Evolutionary conservation across 2,888 invertebrate species (phyloP), one percentile per base, ranked within the genome.

Genomic region (Patella depressa): DNA sequence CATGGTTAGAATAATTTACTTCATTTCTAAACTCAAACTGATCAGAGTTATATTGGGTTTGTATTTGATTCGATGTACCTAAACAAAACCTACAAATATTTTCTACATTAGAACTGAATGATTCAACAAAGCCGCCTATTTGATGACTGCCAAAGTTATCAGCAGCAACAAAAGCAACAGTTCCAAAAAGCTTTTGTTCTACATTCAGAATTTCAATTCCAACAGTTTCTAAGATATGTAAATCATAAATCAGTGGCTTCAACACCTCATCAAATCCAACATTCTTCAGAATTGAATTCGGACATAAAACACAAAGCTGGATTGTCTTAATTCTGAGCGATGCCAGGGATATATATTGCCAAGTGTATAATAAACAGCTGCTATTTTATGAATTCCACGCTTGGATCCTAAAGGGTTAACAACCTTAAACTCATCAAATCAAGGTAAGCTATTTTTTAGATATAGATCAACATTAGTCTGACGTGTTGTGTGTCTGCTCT

Each of bases 381-480:
- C n/a, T 19, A 76, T 5, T 72, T 78, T 78, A 19, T 78, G 78
- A 29, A 19, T 57, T 19, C 15, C 34, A 15, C 19, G n/a, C 3
- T 71, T 19, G 34, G 72, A 54, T 17, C 76, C 75, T 11, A 78
- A 24, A 3, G 74, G 78, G n/a, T 78, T 78, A 19, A 70, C 71
- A 53, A 70, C 55, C 45, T 78, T 75, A 69, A 76, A 70, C 19
- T 78, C 78, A 78, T 78, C 75, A 19, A 29, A 54, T n/a, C n/a
- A n/a, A n/a, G n/a, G n/a, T n/a, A n/a, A n/a, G n/a, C n/a, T n/a
- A n/a, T n/a, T n/a, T n/a, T n/a, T n/a, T n/a, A n/a, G n/a, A n/a
- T n/a, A n/a, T n/a, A n/a, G n/a, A n/a, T n/a, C n/a, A n/a, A n/a
- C n/a, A n/a, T n/a, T n/a, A n/a, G n/a, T n/a, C 24, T 24, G 24